A percentile compares a stretch with the other conserved stretches of the same genome.
Evolutionary conservation across 2,888 invertebrate species (phyloP).

Genomic region (Erebia aethiops): DNA sequence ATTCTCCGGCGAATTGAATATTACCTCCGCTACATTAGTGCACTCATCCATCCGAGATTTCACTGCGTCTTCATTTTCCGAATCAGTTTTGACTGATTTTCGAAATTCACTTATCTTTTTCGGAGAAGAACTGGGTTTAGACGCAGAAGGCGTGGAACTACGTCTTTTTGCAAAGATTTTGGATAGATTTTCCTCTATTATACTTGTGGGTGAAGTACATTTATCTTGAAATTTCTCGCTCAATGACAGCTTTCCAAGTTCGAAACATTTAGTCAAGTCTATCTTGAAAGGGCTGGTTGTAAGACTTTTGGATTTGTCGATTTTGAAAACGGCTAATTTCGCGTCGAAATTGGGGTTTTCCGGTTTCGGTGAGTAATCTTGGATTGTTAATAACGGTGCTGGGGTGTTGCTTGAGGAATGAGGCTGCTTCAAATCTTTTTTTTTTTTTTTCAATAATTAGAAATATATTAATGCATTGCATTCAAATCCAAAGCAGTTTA

Average conservation of each 20-base stretch:
- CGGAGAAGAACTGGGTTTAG: constrained; percentile 45
- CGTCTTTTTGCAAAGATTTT: constrained; percentile 58
- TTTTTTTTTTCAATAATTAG: neutral
- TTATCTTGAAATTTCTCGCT: constrained; percentile 48
- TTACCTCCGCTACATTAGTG: constrained; percentile 47
- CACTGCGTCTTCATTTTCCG: constrained; percentile 63
- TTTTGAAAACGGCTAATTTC: constrained; percentile 35
- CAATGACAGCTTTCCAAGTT: constrained; percentile 55
- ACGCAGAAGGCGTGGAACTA: constrained; percentile 62
- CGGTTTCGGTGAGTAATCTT: constrained; percentile 54
- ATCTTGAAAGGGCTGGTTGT: constrained; percentile 61
- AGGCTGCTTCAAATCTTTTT: constrained; percentile 41
- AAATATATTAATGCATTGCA: neutral
- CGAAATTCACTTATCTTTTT: constrained; percentile 58
- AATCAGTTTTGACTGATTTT: constrained; percentile 64
- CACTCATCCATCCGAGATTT: constrained; percentile 36
- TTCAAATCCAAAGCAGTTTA: neutral
- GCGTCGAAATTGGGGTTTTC: constrained; percentile 39
- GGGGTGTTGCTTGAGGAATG: constrained; percentile 54
- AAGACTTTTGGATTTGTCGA: constrained; percentile 51
- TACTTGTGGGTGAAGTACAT: neutral
- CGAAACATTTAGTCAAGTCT: constrained; percentile 59
- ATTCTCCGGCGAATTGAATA: constrained; percentile 66
- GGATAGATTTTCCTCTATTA: constrained; percentile 23
- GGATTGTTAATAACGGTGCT: constrained; percentile 56